Conservation (phyloP, 1,140 invertebrate species). For the Homarus americanus region DNA sequence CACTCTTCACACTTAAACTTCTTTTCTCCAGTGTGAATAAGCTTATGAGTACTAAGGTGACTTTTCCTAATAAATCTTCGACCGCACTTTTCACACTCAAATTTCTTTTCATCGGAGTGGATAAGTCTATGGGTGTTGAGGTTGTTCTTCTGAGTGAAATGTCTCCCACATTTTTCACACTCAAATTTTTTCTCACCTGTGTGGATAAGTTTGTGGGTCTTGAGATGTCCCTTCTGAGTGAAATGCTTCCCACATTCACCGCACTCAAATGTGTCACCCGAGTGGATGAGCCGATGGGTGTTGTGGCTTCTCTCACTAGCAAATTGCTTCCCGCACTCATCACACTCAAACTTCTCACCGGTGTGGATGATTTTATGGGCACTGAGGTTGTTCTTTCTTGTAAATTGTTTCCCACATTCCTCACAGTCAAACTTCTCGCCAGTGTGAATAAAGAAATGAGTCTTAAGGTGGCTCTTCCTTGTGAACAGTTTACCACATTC, state of each 20-base stretch:
- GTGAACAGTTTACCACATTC: too few relatives aligned
- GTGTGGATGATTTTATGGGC: slow-evolving; percentile 76
- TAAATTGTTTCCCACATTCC: slow-evolving; percentile 77
- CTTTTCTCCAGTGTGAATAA: slow-evolving; percentile 76
- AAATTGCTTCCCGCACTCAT: slow-evolving; percentile 76
- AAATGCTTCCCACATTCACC: slow-evolving; percentile 77
- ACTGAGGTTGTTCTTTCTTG: slow-evolving; percentile 76
- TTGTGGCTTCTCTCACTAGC: slow-evolving; percentile 77
- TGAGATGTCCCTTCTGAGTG: slow-evolving; percentile 76
- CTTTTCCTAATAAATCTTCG: slow-evolving; percentile 77
- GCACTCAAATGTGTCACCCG: slow-evolving; percentile 75
- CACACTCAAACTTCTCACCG: slow-evolving; percentile 76
- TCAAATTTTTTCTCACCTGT: slow-evolving; percentile 75
- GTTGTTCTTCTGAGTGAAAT: slow-evolving; percentile 77
- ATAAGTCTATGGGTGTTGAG: slow-evolving; percentile 60
- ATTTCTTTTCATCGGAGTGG: slow-evolving; percentile 74
- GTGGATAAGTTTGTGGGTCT: slow-evolving; percentile 76
- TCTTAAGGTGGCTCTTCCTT: too few relatives aligned
- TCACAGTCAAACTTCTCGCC: slow-evolving; percentile 76
- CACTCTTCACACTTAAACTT: slow-evolving; percentile 77
- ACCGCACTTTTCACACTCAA: slow-evolving; percentile 76
- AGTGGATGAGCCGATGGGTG: slow-evolving; percentile 47
- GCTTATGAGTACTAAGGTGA: slow-evolving; percentile 76
- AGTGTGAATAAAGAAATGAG: slow-evolving; percentile 15
- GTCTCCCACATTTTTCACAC: slow-evolving; percentile 76